Base-by-base conservation (phyloP, 2,113 vertebrate genomes). In the Galemys pyrenaicus region DNA sequence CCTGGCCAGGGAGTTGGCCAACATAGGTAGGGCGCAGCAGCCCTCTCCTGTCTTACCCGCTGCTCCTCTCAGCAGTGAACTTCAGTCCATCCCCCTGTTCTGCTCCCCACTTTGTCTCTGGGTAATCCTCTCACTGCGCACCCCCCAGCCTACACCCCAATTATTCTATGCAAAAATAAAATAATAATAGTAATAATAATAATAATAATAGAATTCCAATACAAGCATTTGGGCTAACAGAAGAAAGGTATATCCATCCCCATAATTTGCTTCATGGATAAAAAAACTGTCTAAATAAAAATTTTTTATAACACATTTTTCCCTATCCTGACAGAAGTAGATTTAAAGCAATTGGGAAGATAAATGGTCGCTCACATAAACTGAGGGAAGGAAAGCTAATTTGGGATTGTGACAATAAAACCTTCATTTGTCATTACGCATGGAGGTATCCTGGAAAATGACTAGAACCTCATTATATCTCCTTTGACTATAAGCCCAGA, bases 391-490 rank as follows among this genome's bases (percentile, higher is more conserved):
- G 89, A 94, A 97, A 98, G 97, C 96, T 97, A 97, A 97, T 97
- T 98, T 97, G 96, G 58, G 87, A 85, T 77, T 39, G 54, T 95
- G 95, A 97, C 94, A 97, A 97, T 94, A 93, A 98, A 98, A 97
- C 97, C 96, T 97, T 97, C 91, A 97, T 98, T 98, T 97, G 96
- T 98, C 98, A 98, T 94, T 80, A 93, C 81, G 84, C 70, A 95
- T 62, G 85, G 91, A 96, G 87, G 92, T 93, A 79, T 80, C 82
- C 88, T 56, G 24, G 91, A 91, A 92, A 97, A 94, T 16, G 24
- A 93, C 37, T 58, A 83, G 85, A 94, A 91, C 46, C 88, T 49
- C 46, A 28, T 92, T 89, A 96, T 58, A 67, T 39, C 96, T 71
- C 88, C 84, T 89, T 82, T 92, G 71, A 95, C 39, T 58, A 19